Conservation (phyloP, 2,888 invertebrate species). For the Pardosa pseudoannulata region DNA sequence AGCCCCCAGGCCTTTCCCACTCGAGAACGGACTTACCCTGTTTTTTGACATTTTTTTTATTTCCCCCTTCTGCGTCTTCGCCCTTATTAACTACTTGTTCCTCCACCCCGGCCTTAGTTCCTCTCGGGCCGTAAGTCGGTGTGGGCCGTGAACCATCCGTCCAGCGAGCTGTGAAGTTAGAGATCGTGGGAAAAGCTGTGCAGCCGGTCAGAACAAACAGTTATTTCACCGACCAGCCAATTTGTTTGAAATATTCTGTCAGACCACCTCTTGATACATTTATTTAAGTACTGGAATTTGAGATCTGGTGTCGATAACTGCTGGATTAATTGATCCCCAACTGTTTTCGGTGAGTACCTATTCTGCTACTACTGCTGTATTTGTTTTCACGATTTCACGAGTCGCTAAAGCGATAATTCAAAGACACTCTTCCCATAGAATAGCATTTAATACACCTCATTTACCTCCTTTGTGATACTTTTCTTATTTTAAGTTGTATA, state of each 20-base stretch:
- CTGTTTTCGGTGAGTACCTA: not conserved
- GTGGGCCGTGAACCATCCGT: not conserved
- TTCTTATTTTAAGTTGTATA: too few relatives aligned
- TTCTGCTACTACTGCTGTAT: not conserved
- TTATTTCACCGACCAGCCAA: not conserved
- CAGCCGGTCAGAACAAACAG: not conserved
- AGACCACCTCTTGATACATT: too few relatives aligned
- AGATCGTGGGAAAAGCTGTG: conserved; percentile 23
- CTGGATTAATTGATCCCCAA: conserved; percentile 1
- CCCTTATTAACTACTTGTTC: conserved; percentile 61
- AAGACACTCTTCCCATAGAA: too few relatives aligned
- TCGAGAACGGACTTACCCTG: conserved; percentile 50
- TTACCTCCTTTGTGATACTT: too few relatives aligned
- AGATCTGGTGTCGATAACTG: not conserved
- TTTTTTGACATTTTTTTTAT: conserved; percentile 27
- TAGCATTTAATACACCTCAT: too few relatives aligned
- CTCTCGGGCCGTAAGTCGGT: conserved; percentile 13
- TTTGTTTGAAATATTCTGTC: not conserved
- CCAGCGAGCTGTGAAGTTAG: not conserved
- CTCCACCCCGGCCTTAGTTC: conserved; percentile 43
- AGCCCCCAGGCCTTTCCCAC: conserved; percentile 56
- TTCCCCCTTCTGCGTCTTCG: conserved; percentile 31
- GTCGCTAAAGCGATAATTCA: too few relatives aligned
- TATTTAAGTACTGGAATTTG: not conserved
- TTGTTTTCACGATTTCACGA: too few relatives aligned